These are phyloP conservation scores for Momotus momota DNA, from an alignment of 2,797 vertebrate species.

Conservation along the genomic window DNA sequence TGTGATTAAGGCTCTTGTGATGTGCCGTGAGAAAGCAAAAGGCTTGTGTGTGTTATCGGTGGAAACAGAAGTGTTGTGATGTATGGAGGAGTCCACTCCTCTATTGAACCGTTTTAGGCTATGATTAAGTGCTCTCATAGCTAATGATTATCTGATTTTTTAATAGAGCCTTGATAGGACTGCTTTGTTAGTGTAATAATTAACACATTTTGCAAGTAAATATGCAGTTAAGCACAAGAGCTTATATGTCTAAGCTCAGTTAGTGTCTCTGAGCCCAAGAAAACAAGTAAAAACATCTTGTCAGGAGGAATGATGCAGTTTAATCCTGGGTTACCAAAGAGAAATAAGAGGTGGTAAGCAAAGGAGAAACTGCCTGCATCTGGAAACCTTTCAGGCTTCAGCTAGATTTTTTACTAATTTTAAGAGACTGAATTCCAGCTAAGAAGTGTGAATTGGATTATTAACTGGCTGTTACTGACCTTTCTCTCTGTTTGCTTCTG, in stretches of 20 bases:
- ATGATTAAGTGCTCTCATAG: not conserved
- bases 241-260: not conserved
- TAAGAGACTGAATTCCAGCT: not conserved
- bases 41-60: not conserved
- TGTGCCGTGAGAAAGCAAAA: not conserved
- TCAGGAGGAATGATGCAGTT: not conserved
- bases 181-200: not conserved
- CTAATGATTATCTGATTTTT: not conserved
- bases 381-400: not conserved
- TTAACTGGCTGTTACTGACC: not conserved
- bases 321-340: not conserved
- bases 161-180: not conserved
- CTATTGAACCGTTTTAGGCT: not conserved
- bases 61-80: not conserved
- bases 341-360: not conserved
- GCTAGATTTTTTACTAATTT: not conserved
- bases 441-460: not conserved
- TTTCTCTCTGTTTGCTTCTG: not conserved
- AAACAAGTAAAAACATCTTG: not conserved
- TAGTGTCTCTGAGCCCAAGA: not conserved
- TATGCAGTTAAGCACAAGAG: not conserved
- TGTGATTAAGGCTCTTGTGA: not conserved
- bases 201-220: not conserved
- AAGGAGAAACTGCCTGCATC: not conserved
- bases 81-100: not conserved